These are phyloP conservation scores for Nicator chloris DNA, from an alignment of 2,113 vertebrate species.

Conservation along the genomic window DNA sequence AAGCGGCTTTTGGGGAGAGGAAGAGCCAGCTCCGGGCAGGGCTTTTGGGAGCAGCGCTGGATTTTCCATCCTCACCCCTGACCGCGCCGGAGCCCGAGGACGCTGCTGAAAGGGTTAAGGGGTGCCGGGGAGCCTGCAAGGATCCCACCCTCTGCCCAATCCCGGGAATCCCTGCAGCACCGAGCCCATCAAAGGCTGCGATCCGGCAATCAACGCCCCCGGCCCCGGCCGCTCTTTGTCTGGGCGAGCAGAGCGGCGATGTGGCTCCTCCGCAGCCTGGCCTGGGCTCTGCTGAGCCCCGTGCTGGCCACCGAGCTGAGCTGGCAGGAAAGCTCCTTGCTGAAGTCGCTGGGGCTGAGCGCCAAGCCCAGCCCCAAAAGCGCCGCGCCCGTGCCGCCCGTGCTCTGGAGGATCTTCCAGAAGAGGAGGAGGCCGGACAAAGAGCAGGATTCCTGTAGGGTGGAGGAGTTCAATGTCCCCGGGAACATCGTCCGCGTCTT, in stretches of 20 bases:
- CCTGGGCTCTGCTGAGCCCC: not conserved
- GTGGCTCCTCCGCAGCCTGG: not conserved
- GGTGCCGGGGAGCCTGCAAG: not conserved
- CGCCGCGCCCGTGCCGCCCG: conserved; percentile 69
- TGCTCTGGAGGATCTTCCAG: conserved; percentile 86
- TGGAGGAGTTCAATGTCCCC: conserved; percentile 84
- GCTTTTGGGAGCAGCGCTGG: not conserved
- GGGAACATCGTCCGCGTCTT: conserved; percentile 89
- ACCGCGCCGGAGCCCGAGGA: fast-evolving
- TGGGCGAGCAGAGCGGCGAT: not conserved
- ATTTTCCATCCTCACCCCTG: not conserved
- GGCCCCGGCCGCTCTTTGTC: not conserved
- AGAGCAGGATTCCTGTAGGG: conserved; percentile 69
- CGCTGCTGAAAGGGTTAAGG: conserved; percentile 25
- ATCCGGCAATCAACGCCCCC: not conserved
- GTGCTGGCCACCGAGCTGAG: fast-evolving
- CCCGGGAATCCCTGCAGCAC: not conserved
- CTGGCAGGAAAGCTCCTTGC: conserved; percentile 57
- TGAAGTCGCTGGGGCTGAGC: conserved; percentile 77
- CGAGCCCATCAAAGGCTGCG: conserved; percentile 15
- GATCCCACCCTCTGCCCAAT: not conserved
- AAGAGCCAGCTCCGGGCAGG: not conserved
- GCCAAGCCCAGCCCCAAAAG: conserved; percentile 51
- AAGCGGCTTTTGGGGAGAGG: not conserved
- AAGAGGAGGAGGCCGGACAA: not conserved